A percentile compares a stretch with the other conserved stretches of the same genome.
Conservation (phyloP, 2,888 invertebrate species). For the Parnassius smintheus region DNA sequence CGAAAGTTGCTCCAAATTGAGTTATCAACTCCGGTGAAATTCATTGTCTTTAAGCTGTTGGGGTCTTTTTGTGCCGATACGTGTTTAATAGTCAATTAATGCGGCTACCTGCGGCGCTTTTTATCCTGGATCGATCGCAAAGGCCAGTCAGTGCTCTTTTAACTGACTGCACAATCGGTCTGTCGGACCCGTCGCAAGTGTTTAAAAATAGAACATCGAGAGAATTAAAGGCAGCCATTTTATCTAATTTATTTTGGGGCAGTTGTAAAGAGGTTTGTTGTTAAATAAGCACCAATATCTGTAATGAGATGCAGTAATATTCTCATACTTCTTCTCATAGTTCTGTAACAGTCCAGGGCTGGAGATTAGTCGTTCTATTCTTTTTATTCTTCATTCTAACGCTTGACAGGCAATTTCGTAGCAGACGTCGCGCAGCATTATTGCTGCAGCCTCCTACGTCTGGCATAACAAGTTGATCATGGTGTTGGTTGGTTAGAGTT, state of each 20-base stretch:
- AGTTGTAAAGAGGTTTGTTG: background rate
- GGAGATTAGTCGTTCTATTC: no score
- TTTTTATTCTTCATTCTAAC: no score
- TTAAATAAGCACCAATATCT: no score
- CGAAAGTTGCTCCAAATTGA: slow-evolving; percentile 64
- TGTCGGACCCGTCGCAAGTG: slow-evolving; percentile 35
- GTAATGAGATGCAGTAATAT: no score
- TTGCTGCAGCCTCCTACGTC: no score
- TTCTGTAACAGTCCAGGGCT: no score
- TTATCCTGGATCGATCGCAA: slow-evolving; percentile 58
- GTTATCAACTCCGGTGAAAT: slow-evolving; percentile 79
- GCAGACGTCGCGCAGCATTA: no score
- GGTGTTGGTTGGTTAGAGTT: no score
- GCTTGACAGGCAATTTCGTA: no score
- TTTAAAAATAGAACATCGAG: slow-evolving; percentile 11
- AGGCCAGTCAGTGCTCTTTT: slow-evolving; percentile 45
- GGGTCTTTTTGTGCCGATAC: slow-evolving; percentile 72
- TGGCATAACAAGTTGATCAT: no score
- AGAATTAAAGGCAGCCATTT: slow-evolving; percentile 8
- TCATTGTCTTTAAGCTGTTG: slow-evolving; percentile 74
- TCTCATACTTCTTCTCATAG: no score
- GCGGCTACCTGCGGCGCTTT: slow-evolving; percentile 70
- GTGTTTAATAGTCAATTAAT: slow-evolving; percentile 79
- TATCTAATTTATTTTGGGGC: slow-evolving; percentile 2
- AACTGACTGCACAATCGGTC: slow-evolving; percentile 37